phyloP scores from a whole-genome alignment of 2,113 vertebrate genomes.

The Menura novaehollandiae region DNA sequence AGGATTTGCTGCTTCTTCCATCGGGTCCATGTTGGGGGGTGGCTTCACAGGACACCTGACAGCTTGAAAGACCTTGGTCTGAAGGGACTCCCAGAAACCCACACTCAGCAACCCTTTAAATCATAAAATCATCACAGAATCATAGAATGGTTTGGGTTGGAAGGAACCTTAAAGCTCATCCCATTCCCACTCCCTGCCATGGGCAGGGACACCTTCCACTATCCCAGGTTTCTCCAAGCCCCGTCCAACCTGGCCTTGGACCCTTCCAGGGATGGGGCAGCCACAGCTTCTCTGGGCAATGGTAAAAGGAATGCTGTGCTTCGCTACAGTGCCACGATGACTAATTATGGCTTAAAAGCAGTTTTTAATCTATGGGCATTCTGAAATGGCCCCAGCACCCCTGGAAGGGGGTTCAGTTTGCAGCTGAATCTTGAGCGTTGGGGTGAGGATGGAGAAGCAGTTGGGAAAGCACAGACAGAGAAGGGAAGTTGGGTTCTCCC shows the following conservation, averaged over 20 bases:
- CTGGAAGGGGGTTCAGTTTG: background rate
- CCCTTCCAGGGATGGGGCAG: background rate
- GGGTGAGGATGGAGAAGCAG: background rate
- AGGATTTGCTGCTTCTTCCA: background rate
- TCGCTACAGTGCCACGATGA: fast-evolving
- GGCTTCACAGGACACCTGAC: background rate
- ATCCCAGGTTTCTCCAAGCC: background rate
- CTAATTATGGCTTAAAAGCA: background rate
- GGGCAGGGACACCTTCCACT: background rate
- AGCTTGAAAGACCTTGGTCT: background rate
- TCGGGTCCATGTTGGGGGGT: fast-evolving
- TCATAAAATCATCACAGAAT: background rate
- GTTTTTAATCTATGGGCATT: background rate
- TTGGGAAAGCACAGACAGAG: fast-evolving
- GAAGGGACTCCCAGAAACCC: background rate
- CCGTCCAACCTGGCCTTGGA: background rate
- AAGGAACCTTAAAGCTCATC: background rate
- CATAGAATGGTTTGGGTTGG: background rate
- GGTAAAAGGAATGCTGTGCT: background rate
- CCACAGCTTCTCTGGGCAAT: background rate
- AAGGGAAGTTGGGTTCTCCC: background rate
- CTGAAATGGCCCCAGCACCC: fast-evolving
- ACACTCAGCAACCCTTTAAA: background rate
- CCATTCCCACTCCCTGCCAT: background rate
- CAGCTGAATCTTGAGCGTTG: fast-evolving